These are phyloP conservation scores for Gavialis gangeticus DNA, from an alignment of 2,113 vertebrate genomes.

Conservation along the genomic window DNA sequence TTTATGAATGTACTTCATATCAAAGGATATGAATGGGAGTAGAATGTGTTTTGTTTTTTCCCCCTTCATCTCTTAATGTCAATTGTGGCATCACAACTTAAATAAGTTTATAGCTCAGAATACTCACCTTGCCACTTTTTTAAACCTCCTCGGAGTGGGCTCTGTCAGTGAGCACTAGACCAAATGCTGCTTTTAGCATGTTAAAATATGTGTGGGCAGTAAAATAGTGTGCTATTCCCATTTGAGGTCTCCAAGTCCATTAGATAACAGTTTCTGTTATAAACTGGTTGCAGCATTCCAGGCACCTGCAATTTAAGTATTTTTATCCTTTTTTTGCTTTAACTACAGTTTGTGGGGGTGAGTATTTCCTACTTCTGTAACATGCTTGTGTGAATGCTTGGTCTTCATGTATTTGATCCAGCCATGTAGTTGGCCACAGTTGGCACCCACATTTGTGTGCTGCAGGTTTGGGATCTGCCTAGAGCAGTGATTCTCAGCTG, in stretches of 20 bases:
- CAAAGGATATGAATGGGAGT: too few species aligned
- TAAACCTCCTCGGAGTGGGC: neutral
- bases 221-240: neutral
- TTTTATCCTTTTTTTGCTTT: conserved; percentile 49
- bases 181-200: neutral
- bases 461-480: neutral
- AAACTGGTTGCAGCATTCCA: neutral
- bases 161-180: neutral
- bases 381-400: neutral
- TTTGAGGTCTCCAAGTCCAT: conserved; percentile 31
- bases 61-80: neutral
- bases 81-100: neutral
- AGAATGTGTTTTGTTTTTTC: neutral
- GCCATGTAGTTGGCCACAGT: neutral
- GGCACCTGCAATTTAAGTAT: conserved; percentile 48
- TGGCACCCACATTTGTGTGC: neutral
- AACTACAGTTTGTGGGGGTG: neutral
- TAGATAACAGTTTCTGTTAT: conserved; percentile 48
- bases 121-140: neutral
- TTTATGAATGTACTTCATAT: too few species aligned
- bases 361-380: neutral
- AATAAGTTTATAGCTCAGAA: neutral
- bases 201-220: neutral
- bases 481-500: too few species aligned
- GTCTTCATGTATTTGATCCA: neutral